Base-by-base conservation (phyloP, 2,888 invertebrate species). In the Laothoe populi region DNA sequence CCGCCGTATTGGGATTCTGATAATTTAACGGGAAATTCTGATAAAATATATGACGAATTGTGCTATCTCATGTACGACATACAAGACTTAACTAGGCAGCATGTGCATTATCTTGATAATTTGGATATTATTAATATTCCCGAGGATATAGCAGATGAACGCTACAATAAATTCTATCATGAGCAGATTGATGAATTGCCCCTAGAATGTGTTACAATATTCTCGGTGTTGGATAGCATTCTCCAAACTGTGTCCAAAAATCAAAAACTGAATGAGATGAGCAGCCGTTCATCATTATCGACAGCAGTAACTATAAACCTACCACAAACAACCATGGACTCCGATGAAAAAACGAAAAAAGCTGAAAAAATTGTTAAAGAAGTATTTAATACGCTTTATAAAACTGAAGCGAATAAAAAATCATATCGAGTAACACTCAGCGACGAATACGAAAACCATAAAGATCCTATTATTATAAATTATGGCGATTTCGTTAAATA, bases 61-160 rank as follows among this genome's bases (percentile, higher is more conserved):
- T 93, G 93, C 69, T 92, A 76, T 64, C 82, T 93, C 4, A 83
- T 94, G 77, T 94, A 94, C 65, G 94, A 94, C 72, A 77, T 94
- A 46, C 91, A 93, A 73, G 94, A 94, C 69, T 82, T 94, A 57
- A 82, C 83, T 5, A 78, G 92, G 64, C 93, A 93, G 69, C 93
- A 94, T 72, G 46, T 57, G 3, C 82, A 89, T 69, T 94, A 92
- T 73, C 76, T 94, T 63, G 77, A 87, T 11, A 92, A 90, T 68
- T 92, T 94, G 87, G 82, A 86, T 65, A 80, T 89, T 49, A 79
- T 87, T 48, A 64, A 76, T 57, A 80, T 92, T 63, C 85, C 89
- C 2, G 65, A 78, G 57, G 78, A 78, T 21, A 44, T 53, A 24
- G 59, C 62, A n/a, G 72, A 82, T 16, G 66, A 74, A 8, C 64